Base-by-base conservation (phyloP, 2,113 vertebrate species). In the Picathartes gymnocephalus region DNA sequence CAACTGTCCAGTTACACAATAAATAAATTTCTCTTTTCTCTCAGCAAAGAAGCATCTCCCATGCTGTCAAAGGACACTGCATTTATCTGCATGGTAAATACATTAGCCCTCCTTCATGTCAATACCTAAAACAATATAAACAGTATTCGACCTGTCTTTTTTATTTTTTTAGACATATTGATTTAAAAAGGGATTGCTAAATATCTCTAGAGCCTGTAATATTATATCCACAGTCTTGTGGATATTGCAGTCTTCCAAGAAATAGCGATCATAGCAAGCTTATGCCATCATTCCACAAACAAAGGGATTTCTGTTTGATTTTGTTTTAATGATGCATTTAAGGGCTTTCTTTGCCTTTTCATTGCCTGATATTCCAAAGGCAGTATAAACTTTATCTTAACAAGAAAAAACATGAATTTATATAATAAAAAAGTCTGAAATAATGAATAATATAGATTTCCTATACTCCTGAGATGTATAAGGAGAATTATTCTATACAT, bases 391-490 rank as follows among this genome's bases (percentile, higher is more conserved):
- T 80, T 82, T 69, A 69, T 50, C 53, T 72, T 84, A 81, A 80
- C 30, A 64, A 82, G 33, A 39, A 92, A 93, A 79, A 45, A 35
- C 22, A 69, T 9, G 10, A n/a, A 61, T 84, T 30, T 74, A 16
- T 90, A 24, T 21, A 71, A 91, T 13, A 48, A 60, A 35, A 28
- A 27, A 15, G 9, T 31, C 62, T 88, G 54, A 91, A 92, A 80
- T 69, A 91, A 87, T 80, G 74, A 85, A 47, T 85, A 72, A 8
- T 77, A 92, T 90, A 48, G 69, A 90, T 95, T 86, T 76, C 60
- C n/a, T 61, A 33, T 76, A 92, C 81, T 89, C 20, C 14, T 85
- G 42, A 78, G 81, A 68, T 30, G 27, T 47, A 40, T 58, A 37
- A 74, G 27, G 48, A 89, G 92, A 96, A 84, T 68, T 78, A 22